phyloP scores from a whole-genome alignment of 1,140 invertebrate species.

The Parasteatoda tepidariorum region DNA sequence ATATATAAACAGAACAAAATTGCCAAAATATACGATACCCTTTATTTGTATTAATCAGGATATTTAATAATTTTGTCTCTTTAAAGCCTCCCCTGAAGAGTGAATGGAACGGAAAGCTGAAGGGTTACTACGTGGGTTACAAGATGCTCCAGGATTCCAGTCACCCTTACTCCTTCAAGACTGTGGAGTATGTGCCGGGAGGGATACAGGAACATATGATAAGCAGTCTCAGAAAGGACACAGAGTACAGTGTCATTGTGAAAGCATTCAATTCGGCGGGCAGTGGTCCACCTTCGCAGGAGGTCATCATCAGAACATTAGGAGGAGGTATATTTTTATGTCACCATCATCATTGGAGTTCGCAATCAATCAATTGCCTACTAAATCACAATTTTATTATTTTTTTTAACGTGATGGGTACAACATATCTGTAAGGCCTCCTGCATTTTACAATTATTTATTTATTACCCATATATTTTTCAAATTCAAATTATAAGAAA shows the following conservation, averaged over 20 bases:
- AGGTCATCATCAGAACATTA: constrained; percentile 62
- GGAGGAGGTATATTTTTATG: constrained; percentile 55
- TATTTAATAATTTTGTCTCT: neutral
- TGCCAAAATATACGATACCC: too few relatives aligned
- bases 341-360: neutral
- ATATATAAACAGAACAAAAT: too few relatives aligned
- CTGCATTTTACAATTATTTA: too few relatives aligned
- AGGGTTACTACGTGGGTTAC: constrained; percentile 75
- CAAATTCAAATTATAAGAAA: too few relatives aligned
- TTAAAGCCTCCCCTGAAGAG: constrained; percentile 79
- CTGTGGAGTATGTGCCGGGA: constrained; percentile 37
- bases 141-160: constrained; percentile 30
- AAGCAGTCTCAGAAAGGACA: constrained; percentile 62
- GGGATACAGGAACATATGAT: constrained; percentile 63
- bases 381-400: too few relatives aligned
- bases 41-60: too few relatives aligned
- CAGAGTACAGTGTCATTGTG: constrained; percentile 64
- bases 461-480: too few relatives aligned
- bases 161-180: constrained; percentile 61
- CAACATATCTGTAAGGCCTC: too few relatives aligned
- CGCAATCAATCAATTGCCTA: too few relatives aligned
- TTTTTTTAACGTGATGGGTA: too few relatives aligned
- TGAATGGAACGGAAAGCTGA: constrained; percentile 93
- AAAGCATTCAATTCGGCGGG: constrained; percentile 64
- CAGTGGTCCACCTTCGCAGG: constrained; percentile 63